Base-by-base conservation (phyloP, 2,888 invertebrate genomes). In the Yponomeuta cagnagella region DNA sequence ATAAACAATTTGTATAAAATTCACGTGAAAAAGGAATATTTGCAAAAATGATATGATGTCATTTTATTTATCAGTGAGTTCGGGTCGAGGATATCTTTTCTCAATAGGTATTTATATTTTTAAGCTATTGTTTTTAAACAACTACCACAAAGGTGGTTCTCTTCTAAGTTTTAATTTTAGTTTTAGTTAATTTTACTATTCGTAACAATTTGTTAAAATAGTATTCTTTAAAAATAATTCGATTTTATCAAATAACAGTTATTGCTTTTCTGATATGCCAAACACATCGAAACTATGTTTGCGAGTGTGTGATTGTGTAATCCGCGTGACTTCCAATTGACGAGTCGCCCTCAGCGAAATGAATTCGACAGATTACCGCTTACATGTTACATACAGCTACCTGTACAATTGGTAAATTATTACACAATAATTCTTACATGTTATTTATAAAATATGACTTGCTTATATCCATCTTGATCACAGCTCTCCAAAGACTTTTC, bases 361-460 rank as follows among this genome's bases (percentile, higher is more conserved):
- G 30, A 58, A 33, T 71, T 73, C 69, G 37, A 73, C 70, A 75
- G 78, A 75, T 75, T 75, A 77, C 75, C 77, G 72, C 74, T 74
- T 75, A 75, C 75, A 75, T 76, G 15, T 76, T 74, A 75, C 75
- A 77, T 82, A 82, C 82, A 80, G 79, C 75, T 76, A 80, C 76
- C 84, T 80, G 84, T 82, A 86, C 85, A 81, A 6, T 79, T 78
- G 80, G 79, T 83, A 83, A 23, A 76, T 86, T 82, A 86, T 88
- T 89, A 90, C 89, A 86, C 88, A 84, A 85, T 89, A 89, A 90
- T 87, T 87, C 91, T 90, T 91, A 90, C 80, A 84, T 84, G 82
- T 87, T 89, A 90, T 88, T 91, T 89, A 91, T 58, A 91, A 92
- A 90, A 92, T 92, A 92, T 92, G 91, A 92, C 91, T 92, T 89